These are phyloP conservation scores for silkworm (Bombyx mori) DNA, from an alignment of 1,140 invertebrate species.

Conservation along the genomic window ASM3026992v2 NC_085122.1:2645501-2646000, in stretches of 20 bases:
- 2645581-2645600: slow-evolving; percentile 36
- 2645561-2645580: slow-evolving; percentile 31
- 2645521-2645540: slow-evolving; percentile 49
- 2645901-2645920: slow-evolving; percentile 37
- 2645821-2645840: slow-evolving; percentile 72
- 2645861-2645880: slow-evolving; percentile 54
- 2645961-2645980: slow-evolving; percentile 61
- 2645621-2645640: slow-evolving; percentile 38
- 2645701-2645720: slow-evolving; percentile 43
- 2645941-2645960: slow-evolving; percentile 51
- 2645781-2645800: slow-evolving; percentile 72
- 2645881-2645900: slow-evolving; percentile 35
- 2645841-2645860: slow-evolving; percentile 64
- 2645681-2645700: slow-evolving; percentile 30
- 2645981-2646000: slow-evolving; percentile 68
- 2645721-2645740: slow-evolving; percentile 49
- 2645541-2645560: slow-evolving; percentile 57
- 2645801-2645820: slow-evolving; percentile 72
- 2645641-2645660: slow-evolving; percentile 71
- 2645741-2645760: slow-evolving; percentile 55
- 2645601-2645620: slow-evolving; percentile 52
- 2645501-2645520: slow-evolving; percentile 60
- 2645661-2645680: slow-evolving; percentile 34
- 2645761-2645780: slow-evolving; percentile 49
- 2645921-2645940: slow-evolving; percentile 48